A percentile compares a stretch with the other conserved stretches of the same genome.
Conservation (phyloP, 2,888 invertebrate species). For the Cheilosia scutellata region DNA sequence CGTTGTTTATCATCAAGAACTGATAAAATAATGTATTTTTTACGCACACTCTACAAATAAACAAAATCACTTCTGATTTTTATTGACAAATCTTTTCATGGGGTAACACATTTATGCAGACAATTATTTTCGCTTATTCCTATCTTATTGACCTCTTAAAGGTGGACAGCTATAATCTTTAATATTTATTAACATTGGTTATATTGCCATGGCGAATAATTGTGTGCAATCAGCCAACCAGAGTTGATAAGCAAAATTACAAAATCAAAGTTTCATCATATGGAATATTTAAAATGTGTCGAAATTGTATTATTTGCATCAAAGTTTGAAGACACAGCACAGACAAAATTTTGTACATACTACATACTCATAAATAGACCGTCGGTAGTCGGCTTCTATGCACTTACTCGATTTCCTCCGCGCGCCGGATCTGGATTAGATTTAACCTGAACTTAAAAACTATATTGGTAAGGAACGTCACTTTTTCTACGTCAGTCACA, state of each 20-base stretch:
- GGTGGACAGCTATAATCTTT: neutral
- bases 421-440: too few relatives aligned
- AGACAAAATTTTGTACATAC: too few relatives aligned
- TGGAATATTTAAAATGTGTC: too few relatives aligned
- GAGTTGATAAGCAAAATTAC: neutral
- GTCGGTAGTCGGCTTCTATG: too few relatives aligned
- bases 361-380: too few relatives aligned
- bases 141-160: constrained; percentile 2
- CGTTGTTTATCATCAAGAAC: neutral
- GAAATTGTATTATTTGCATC: too few relatives aligned
- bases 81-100: neutral
- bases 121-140: neutral
- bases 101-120: neutral
- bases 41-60: neutral
- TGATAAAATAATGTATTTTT: neutral
- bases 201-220: neutral
- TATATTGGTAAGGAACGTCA: too few relatives aligned
- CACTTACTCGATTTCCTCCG: too few relatives aligned
- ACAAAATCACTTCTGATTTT: neutral
- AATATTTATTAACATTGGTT: neutral
- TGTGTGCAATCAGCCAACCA: neutral
- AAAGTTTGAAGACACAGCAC: too few relatives aligned
- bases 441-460: too few relatives aligned
- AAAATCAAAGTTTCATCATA: too few relatives aligned
- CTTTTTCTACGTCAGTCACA: too few relatives aligned